Conservation (phyloP, 2,797 vertebrate genomes). For the Spinus pinus region DNA sequence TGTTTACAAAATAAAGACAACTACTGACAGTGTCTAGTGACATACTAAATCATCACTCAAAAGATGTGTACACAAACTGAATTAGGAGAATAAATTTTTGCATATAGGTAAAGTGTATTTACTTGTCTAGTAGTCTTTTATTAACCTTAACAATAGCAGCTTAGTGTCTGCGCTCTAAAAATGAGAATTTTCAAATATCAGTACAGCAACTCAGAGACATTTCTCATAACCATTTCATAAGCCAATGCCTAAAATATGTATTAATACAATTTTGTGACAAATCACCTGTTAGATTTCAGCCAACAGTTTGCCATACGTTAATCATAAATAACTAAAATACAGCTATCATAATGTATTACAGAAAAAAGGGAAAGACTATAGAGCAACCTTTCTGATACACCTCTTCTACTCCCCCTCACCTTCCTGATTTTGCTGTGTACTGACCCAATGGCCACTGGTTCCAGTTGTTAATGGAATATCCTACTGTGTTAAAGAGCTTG, state of each 20-base stretch:
- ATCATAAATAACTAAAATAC: constrained; percentile 72
- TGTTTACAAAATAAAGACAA: constrained; percentile 38
- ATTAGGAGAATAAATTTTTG: constrained; percentile 16
- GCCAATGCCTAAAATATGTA: constrained; percentile 37
- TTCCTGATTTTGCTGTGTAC: constrained; percentile 27
- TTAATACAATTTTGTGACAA: constrained; percentile 69
- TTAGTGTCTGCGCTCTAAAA: neutral
- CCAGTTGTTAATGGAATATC: constrained; percentile 64
- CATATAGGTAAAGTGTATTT: neutral
- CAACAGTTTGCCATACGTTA: constrained; percentile 65
- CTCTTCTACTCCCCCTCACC: neutral
- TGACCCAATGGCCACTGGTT: constrained; percentile 36
- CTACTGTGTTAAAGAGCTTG: constrained; percentile 65
- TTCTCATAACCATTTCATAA: constrained; percentile 49
- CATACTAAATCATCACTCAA: constrained; percentile 17
- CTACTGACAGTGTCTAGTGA: neutral
- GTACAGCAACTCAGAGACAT: neutral
- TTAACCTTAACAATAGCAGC: constrained; percentile 18
- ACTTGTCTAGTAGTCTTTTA: neutral
- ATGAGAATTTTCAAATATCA: constrained; percentile 33
- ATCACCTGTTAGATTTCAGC: constrained; percentile 73
- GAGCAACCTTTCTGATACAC: constrained; percentile 36
- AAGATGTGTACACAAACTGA: neutral
- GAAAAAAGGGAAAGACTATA: constrained; percentile 3
- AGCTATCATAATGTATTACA: constrained; percentile 3